Percentiles rank a stretch among this genome's conserved stretches.
Evolutionary conservation across 2,888 invertebrate species (phyloP).

Genomic region (Andrena trimmerana): DNA sequence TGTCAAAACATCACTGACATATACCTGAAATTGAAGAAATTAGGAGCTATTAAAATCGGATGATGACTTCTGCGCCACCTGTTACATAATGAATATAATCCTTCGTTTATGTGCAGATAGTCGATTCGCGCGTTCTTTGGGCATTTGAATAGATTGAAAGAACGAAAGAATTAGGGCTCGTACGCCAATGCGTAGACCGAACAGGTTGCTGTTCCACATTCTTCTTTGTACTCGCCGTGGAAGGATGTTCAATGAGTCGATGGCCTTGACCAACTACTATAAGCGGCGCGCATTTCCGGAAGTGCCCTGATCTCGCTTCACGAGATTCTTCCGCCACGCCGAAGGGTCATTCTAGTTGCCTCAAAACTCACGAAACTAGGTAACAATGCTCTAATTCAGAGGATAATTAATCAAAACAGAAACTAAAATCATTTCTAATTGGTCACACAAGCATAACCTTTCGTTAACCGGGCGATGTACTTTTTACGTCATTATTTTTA

Average conservation of each 20-base stretch:
- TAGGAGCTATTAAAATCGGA: too few relatives aligned
- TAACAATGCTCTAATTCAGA: not conserved
- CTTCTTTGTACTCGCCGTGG: slow-evolving; percentile 45
- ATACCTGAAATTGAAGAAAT: too few relatives aligned
- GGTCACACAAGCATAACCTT: too few relatives aligned
- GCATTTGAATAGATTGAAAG: not conserved
- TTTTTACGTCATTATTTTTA: too few relatives aligned
- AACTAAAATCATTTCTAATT: too few relatives aligned
- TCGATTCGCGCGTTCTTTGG: not conserved
- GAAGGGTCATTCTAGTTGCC: not conserved
- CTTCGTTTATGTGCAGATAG: not conserved
- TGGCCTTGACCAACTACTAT: slow-evolving; percentile 64
- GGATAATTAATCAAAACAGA: not conserved
- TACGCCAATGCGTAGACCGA: slow-evolving; percentile 37
- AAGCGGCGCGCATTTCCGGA: slow-evolving; percentile 48
- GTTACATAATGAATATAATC: not conserved
- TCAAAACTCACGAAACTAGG: not conserved
- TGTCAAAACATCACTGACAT: too few relatives aligned
- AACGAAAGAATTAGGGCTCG: slow-evolving; percentile 4
- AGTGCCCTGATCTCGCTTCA: slow-evolving; percentile 29
- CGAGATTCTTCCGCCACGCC: slow-evolving; percentile 1
- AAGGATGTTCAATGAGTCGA: slow-evolving; percentile 61
- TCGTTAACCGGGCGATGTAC: too few relatives aligned
- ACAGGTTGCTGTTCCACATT: slow-evolving; percentile 60
- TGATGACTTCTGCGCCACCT: too few relatives aligned